These are phyloP conservation scores for Polypedilum pembai DNA, from an alignment of 1,140 invertebrate genomes.

Conservation along the genomic window DNA sequence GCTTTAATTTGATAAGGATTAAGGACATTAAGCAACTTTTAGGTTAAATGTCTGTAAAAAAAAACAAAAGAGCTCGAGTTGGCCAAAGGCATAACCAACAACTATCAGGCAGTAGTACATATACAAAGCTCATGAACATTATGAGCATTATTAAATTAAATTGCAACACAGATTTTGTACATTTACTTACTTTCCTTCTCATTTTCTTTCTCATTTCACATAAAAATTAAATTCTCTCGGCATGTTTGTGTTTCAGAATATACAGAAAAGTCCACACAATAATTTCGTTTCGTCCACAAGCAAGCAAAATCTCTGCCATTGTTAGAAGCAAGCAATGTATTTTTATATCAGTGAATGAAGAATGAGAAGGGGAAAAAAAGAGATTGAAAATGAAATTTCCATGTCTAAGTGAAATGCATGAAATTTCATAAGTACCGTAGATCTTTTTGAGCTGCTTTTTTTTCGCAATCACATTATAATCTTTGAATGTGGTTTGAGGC, in stretches of 20 bases:
- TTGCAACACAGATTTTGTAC: slow-evolving; percentile 5
- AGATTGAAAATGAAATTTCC: slow-evolving; percentile 26
- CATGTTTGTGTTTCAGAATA: background rate
- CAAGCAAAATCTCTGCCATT: background rate
- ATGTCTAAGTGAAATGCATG: slow-evolving; percentile 24
- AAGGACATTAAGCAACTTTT: background rate
- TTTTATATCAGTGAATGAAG: background rate
- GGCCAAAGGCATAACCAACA: background rate
- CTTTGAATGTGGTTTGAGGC: background rate
- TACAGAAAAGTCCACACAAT: background rate
- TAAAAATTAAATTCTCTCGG: slow-evolving; percentile 12
- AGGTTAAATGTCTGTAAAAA: background rate
- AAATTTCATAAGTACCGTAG: slow-evolving; percentile 18
- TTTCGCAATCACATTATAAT: slow-evolving; percentile 18
- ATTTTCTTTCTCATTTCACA: background rate
- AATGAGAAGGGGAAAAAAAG: background rate
- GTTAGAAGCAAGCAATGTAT: slow-evolving; percentile 25
- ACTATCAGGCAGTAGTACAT: background rate
- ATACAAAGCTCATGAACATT: background rate
- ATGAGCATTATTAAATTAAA: slow-evolving; percentile 26
- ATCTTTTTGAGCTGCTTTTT: background rate
- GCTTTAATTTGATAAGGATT: background rate
- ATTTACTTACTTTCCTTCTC: background rate
- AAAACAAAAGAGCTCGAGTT: background rate
- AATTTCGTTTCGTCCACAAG: background rate